Evolutionary conservation across 2,888 invertebrate genomes (phyloP).

Genomic region (Protophormia terraenovae): DNA sequence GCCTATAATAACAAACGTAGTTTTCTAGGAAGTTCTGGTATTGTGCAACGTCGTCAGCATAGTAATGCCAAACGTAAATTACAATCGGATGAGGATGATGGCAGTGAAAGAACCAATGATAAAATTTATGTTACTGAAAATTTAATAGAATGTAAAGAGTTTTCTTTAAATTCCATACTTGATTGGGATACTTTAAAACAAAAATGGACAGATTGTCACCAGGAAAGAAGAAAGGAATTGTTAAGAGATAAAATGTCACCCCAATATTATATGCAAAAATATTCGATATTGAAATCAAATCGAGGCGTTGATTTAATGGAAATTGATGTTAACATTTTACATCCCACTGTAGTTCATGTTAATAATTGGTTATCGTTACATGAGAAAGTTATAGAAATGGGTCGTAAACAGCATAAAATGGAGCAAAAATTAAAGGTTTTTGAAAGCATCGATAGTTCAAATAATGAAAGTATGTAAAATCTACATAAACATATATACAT

Average conservation of each 20-base stretch:
- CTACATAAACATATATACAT: not conserved
- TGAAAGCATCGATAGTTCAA: conserved; percentile 23
- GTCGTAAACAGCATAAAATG: conserved; percentile 4
- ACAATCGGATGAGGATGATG: conserved; percentile 12
- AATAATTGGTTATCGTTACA: conserved; percentile 51
- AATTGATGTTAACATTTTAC: conserved; percentile 45
- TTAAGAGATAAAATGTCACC: conserved; percentile 6
- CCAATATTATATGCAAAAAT: conserved; percentile 32
- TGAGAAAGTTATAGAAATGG: conserved; percentile 26
- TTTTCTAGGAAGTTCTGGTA: conserved; percentile 23
- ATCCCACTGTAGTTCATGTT: conserved; percentile 19
- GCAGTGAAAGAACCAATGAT: not conserved
- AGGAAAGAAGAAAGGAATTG: conserved; percentile 1
- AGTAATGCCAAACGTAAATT: not conserved
- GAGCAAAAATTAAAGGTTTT: not conserved
- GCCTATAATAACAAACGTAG: conserved; percentile 49
- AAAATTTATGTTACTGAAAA: not conserved
- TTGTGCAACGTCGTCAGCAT: conserved; percentile 23
- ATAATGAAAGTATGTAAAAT: conserved; percentile 45
- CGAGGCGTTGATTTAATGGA: conserved; percentile 42
- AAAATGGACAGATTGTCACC: conserved; percentile 42
- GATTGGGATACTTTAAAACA: conserved; percentile 36
- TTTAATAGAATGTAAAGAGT: conserved; percentile 1
- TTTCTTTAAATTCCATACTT: not conserved
- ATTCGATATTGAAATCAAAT: conserved; percentile 33